Conservation (phyloP, 2,888 invertebrate species). For the Leptopilina syphax region DNA sequence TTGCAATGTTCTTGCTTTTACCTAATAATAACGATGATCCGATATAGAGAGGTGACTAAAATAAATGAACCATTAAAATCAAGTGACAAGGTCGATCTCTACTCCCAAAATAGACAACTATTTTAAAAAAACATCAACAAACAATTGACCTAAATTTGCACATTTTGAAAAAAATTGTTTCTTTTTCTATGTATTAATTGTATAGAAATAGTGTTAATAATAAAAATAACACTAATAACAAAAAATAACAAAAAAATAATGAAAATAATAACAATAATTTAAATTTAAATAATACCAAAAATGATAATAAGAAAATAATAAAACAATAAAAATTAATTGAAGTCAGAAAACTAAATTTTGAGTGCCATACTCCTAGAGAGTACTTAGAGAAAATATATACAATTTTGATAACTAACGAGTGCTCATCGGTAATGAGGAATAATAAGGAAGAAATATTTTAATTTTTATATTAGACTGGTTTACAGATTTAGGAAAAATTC, state of each 20-base stretch:
- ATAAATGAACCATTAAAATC: slow-evolving; percentile 3
- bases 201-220: no score
- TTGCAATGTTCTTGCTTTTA: not conserved
- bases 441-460: slow-evolving; percentile 6
- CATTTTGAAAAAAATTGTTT: not conserved
- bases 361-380: slow-evolving; percentile 25
- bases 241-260: no score
- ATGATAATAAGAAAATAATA: no score
- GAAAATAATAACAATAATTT: no score
- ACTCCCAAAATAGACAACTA: not conserved
- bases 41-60: not conserved
- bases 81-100: not conserved
- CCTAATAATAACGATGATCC: not conserved
- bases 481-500: no score
- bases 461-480: no score
- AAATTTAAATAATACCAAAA: no score
- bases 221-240: no score
- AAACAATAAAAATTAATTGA: not conserved
- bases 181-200: no score
- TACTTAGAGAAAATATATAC: slow-evolving; percentile 15
- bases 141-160: not conserved
- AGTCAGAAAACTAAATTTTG: not conserved
- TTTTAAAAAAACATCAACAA: not conserved
- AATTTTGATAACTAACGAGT: slow-evolving; percentile 11
- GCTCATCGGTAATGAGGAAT: slow-evolving; percentile 13